These are phyloP conservation scores for Calliphora vicina DNA, from an alignment of 1,140 invertebrate species.

Conservation along the genomic window DNA sequence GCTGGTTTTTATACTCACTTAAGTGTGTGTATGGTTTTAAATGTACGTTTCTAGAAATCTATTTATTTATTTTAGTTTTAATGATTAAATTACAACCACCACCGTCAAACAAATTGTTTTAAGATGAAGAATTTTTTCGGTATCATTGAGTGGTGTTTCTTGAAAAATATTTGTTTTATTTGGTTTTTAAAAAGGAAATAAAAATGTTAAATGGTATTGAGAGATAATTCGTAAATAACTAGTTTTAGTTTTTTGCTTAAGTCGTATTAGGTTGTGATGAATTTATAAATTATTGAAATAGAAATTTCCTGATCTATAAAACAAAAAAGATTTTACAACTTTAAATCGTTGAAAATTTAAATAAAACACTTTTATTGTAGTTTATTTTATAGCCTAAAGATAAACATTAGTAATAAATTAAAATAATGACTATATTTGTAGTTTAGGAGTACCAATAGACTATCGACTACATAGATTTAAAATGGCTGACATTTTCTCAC, in stretches of 20 bases:
- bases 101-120: background rate
- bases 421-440: no score
- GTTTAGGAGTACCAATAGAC: no score
- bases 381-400: no score
- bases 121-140: background rate
- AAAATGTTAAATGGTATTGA: background rate
- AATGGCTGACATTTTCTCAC: no score
- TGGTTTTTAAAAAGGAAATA: background rate
- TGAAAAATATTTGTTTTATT: background rate
- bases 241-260: conserved; percentile 34
- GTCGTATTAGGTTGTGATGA: conserved; percentile 3
- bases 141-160: background rate
- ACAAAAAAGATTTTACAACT: background rate
- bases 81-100: background rate
- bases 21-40: background rate
- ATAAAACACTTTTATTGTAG: no score
- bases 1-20: background rate
- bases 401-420: no score
- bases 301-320: background rate
- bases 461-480: no score
- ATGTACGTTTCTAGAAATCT: background rate
- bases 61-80: background rate
- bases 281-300: no score
- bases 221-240: background rate
- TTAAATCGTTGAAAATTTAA: no score